A percentile compares a stretch with the other conserved stretches of the same genome.
Evolutionary conservation across 2,888 invertebrate species (phyloP).

Genomic region (Anagyrus pseudococci): DNA sequence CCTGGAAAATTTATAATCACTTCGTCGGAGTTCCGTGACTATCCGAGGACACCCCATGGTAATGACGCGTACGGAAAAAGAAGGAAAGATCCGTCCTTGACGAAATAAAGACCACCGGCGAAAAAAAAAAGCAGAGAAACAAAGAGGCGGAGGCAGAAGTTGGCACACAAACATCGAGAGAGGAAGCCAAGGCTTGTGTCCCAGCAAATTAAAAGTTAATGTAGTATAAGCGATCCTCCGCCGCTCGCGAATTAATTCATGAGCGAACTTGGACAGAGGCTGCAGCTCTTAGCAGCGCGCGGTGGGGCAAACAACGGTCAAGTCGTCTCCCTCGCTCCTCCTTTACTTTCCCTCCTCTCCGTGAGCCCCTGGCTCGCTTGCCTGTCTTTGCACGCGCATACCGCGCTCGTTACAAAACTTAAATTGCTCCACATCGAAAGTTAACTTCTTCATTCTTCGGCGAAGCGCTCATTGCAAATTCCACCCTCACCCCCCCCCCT

Average conservation of each 20-base stretch:
- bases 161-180: too few relatives aligned
- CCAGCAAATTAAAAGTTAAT: constrained; percentile 48
- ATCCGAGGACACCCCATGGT: too few relatives aligned
- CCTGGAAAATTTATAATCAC: too few relatives aligned
- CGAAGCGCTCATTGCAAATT: constrained; percentile 17
- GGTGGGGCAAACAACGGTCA: constrained; percentile 40
- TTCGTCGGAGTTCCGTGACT: too few relatives aligned
- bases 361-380: constrained; percentile 7
- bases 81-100: too few relatives aligned
- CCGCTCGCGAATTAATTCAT: constrained; percentile 51
- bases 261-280: constrained; percentile 40
- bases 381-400: constrained; percentile 43
- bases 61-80: too few relatives aligned
- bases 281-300: neutral
- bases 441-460: constrained; percentile 50
- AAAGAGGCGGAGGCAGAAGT: too few relatives aligned
- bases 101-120: too few relatives aligned
- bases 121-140: too few relatives aligned
- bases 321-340: constrained; percentile 35
- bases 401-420: constrained; percentile 51
- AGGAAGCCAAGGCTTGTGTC: too few relatives aligned
- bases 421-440: constrained; percentile 53
- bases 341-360: neutral
- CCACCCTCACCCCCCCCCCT: neutral
- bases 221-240: constrained; percentile 48